Evolutionary conservation across 2,113 vertebrate species (phyloP), one percentile per base, ranked within the genome.

Genomic region (Panthera uncia): DNA sequence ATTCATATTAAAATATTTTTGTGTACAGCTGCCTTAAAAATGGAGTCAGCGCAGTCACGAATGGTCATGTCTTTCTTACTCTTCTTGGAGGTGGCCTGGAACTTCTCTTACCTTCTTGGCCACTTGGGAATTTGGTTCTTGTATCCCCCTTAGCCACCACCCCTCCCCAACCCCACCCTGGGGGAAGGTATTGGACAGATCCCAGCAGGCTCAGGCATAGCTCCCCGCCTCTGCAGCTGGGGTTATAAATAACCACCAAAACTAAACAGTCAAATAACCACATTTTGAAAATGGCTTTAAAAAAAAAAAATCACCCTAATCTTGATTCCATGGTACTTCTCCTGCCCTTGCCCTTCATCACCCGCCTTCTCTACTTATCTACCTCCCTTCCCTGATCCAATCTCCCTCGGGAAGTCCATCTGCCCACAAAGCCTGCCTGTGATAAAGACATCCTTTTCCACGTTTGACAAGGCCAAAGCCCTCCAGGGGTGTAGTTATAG

Each of bases 231-330:
- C 97, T 97, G 90, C 96, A 98, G 92, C 95, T 97, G 81, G 82
- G 73, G 84, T 93, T 98, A 97, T 98, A 98, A 98, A 98, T 97
- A 98, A 97, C 84, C 38, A 96, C 76, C 84, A 68, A 96, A 97
- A 96, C 97, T 89, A 97, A 98, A 97, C 93, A 98, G 85, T 97
- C 89, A 97, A 97, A 97, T 91, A 98, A 94, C 92, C 69, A 71
- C 96, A 96, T 96, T 98, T 97, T 96, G 94, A 96, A 97, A 97
- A 97, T 92, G 78, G 68, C 73, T 96, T 4, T 29, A 38, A 94
- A 88, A 89, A 89, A 89, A 84, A 92, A 81, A 79, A 94, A 80
- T 88, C 76, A 71, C 94, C 81, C 85, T 96, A 61, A 76, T 91
- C 63, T 45, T 74, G 81, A 95, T 76, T 95, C 27, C 84, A n/a